These are phyloP conservation scores for Umimayanthus chanpuru DNA, from an alignment of 92 coral and sea anemone species.

Conservation along the genomic window DNA sequence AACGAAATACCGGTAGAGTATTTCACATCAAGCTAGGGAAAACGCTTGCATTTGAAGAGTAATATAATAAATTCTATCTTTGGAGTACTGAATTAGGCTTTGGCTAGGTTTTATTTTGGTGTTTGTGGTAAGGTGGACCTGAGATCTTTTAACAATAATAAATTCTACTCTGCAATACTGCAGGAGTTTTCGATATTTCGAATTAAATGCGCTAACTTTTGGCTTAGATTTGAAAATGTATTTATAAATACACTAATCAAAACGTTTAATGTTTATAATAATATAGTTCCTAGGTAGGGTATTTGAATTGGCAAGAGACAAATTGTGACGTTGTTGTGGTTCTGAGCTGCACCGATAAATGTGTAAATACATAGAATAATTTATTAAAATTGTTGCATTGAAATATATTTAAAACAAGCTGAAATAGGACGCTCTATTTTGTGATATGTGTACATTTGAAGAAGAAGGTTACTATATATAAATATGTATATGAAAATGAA, in stretches of 20 bases:
- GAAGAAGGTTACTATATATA: not conserved
- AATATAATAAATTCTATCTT: not conserved
- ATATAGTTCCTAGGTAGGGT: conserved; percentile 33
- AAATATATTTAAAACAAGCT: conserved; percentile 34
- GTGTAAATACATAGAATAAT: conserved; percentile 16
- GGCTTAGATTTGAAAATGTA: not conserved
- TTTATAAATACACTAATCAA: not conserved
- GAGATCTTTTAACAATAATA: not conserved
- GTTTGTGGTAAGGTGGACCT: not conserved
- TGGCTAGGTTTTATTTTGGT: not conserved
- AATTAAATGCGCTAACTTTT: not conserved
- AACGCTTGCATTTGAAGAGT: not conserved
- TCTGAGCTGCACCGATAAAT: conserved; percentile 4
- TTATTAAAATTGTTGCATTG: conserved; percentile 24
- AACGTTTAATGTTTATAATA: not conserved
- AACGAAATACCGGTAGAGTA: not conserved
- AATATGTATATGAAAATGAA: not conserved
- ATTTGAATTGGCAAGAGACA: conserved; percentile 9
- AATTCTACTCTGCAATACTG: too few species aligned
- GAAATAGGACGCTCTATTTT: conserved; percentile 31
- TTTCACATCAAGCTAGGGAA: not conserved
- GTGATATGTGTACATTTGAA: conserved; percentile 30
- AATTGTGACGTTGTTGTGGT: not conserved
- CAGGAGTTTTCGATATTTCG: not conserved
- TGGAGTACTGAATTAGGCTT: not conserved